Conservation (phyloP, 2,113 vertebrate genomes). For the Lycocorax pyrrhopterus region DNA sequence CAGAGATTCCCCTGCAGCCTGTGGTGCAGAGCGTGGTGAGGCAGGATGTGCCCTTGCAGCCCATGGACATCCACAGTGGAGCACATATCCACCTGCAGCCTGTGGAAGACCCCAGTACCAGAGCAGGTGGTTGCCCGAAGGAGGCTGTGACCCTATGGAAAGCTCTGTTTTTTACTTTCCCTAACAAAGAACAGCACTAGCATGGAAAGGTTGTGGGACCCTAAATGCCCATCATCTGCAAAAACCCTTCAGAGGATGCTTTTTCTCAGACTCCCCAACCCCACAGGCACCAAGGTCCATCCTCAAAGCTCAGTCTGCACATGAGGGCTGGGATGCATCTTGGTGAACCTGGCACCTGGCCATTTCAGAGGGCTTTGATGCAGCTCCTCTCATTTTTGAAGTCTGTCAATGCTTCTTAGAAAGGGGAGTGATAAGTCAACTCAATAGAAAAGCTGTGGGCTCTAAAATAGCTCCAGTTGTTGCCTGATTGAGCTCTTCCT, state of each 20-base stretch:
- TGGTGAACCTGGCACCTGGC: background rate
- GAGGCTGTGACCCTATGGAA: background rate
- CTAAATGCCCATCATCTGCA: background rate
- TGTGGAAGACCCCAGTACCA: background rate
- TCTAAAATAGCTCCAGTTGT: background rate
- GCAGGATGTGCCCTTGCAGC: background rate
- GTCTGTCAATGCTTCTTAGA: background rate
- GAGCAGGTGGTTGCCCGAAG: background rate
- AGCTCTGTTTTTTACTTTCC: background rate
- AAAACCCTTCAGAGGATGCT: background rate
- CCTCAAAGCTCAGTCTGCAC: background rate
- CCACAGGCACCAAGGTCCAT: background rate
- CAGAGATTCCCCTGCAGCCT: background rate
- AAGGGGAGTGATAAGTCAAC: background rate
- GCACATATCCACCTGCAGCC: background rate
- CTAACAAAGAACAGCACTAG: background rate
- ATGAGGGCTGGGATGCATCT: background rate
- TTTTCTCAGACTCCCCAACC: background rate
- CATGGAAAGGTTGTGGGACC: background rate
- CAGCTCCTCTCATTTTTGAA: background rate
- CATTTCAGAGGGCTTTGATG: fast-evolving
- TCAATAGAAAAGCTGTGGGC: background rate
- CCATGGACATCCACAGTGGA: background rate
- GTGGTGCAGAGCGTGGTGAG: fast-evolving
- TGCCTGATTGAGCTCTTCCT: background rate